Evolutionary conservation across 1,140 invertebrate species (phyloP).

Genomic region (Orius insidiosus): DNA sequence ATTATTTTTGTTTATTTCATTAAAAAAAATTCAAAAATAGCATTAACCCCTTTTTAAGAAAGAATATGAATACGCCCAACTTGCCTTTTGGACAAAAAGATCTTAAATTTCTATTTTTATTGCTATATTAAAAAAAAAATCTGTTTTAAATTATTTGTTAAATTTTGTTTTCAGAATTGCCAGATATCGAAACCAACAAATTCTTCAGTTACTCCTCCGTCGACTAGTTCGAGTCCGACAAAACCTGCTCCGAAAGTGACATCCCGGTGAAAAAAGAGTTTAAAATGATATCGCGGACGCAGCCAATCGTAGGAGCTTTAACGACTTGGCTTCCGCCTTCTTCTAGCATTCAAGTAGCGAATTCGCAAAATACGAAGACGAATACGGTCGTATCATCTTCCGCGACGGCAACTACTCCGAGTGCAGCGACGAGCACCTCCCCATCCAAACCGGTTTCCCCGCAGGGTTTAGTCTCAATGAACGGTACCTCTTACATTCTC

Average conservation of each 20-base stretch:
- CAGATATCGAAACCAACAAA: neutral
- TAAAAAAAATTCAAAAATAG: too few relatives aligned
- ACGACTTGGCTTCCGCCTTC: conserved; percentile 31
- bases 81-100: too few relatives aligned
- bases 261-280: neutral
- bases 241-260: neutral
- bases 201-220: neutral
- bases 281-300: conserved; percentile 1
- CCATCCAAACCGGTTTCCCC: neutral
- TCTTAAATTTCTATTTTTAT: too few relatives aligned
- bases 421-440: neutral
- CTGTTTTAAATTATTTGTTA: neutral
- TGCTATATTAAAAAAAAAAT: too few relatives aligned
- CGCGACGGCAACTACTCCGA: neutral
- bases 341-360: conserved; percentile 26
- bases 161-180: neutral
- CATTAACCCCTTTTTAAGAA: too few relatives aligned
- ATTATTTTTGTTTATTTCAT: too few relatives aligned
- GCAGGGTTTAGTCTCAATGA: conserved; percentile 24
- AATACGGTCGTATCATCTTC: neutral
- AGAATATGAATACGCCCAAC: too few relatives aligned
- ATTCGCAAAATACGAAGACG: conserved; percentile 15
- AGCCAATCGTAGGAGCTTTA: conserved; percentile 27
- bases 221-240: neutral
- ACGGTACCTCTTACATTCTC: conserved; percentile 45